Base-by-base conservation (phyloP, 1,140 invertebrate genomes). In the Ruditapes philippinarum region DNA sequence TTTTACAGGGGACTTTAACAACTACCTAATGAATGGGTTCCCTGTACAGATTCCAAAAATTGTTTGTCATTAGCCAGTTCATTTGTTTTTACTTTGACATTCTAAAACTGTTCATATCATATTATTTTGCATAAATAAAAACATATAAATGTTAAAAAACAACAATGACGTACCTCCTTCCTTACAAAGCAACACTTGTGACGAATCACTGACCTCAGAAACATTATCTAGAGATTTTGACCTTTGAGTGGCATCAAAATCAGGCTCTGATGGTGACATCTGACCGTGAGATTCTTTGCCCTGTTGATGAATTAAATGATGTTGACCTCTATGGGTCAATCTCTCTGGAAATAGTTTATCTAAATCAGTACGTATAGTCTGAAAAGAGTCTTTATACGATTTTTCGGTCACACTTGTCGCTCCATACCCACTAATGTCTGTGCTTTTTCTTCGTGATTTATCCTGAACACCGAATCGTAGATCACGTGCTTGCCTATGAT, bases 401-500 rank as follows among this genome's bases (percentile, higher is more conserved):
- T 79, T 85, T 54, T 81, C 80, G 11, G 33, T 31, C 33, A 74
- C 88, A 22, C 68, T 78, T 45, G 90, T 82, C 3, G 92, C 70
- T 2, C 93, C 91, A 60, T 93, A 94, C 28, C 90, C 90, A 60
- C 89, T 25, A 65, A 25, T 76, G 19, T 81, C 79, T 28, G 28
- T 25, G 42, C 54, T 45, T 62, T 62, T 54, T 28, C 38, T 57
- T 12, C 28, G 28, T 12, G 31, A 40, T 68, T 42, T 62, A 45
- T 81, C 12, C 91, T 78, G 74, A 36, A 70, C 89, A 22, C 82
- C 83, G 38, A 92, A 94, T 51, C 92, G 88, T 2, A 92, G 90
- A 68, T 95, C 94, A 28, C 98, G 96, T 93, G 97, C 97, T 93
- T 98, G 97, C 95, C 98, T 98, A 93, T 98, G 97, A 96, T 99